Evolutionary conservation across 2,113 vertebrate genomes (phyloP), one percentile per base, ranked within the genome.

Genomic region (Ranitomeya variabilis): DNA sequence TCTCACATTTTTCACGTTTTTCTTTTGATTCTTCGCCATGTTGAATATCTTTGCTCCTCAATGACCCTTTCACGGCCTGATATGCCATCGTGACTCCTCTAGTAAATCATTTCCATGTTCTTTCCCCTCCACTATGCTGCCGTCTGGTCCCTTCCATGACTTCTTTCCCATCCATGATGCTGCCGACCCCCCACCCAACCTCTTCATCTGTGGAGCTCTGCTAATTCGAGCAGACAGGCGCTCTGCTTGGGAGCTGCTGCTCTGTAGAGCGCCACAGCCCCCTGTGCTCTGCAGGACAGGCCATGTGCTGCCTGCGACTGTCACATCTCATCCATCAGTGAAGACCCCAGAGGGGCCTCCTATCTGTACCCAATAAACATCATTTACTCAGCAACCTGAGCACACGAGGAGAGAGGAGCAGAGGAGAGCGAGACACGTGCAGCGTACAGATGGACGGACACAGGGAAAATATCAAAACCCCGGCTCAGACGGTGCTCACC

Each of bases 311-410:
- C 74, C 14, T 23, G 19, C 7, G 31, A 66, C 62, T 89, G 90
- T 90, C 91, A 15, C 60, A 86, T 89, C 78, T 26, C 37, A 90
- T 90, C 81, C 57, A 37, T 90, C 90, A 89, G 5, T 18, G 71
- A 23, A 73, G 59, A 37, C 66, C 62, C 82, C 87, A 79, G 62
- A 74, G 60, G 82, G 81, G 62, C 45, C 52, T 59, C 69, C 83
- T 26, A 80, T 80, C 52, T 80, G 64, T 71, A 37, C 86, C 86
- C 86, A 71, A 79, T 79, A 67, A 89, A 69, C 81, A 64, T 84
- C 80, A 74, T 83, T 71, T 83, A 83, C 71, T 74, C 69, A 26
- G 87, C 87, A 89, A 88, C 80, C 86, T 88, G 86, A 23, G 74
- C 67, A 73, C 67, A 77, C 16, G 16, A 73, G 57, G 62, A 74